These are phyloP conservation scores for Pachymerium ferrugineum DNA, from an alignment of 2,888 invertebrate species.

Conservation along the genomic window DNA sequence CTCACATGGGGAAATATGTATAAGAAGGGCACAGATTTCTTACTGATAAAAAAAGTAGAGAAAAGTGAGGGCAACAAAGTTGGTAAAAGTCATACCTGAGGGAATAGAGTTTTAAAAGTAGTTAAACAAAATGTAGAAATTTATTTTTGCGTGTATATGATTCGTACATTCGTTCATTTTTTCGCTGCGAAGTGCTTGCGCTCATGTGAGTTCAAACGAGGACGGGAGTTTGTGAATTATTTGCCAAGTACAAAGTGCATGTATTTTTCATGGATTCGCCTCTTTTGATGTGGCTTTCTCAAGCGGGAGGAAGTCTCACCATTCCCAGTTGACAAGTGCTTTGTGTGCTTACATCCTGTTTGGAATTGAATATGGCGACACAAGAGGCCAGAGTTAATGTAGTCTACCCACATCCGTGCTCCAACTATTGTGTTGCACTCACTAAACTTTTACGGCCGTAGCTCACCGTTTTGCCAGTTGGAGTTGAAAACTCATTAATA, in stretches of 20 bases:
- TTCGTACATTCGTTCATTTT: no score
- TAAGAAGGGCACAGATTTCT: not conserved
- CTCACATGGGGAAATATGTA: not conserved
- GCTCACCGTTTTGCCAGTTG: constrained; percentile 27
- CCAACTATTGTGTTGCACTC: constrained; percentile 19
- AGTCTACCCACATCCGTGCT: constrained; percentile 24
- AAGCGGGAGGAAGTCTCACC: constrained; percentile 27
- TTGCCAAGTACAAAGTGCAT: constrained; percentile 20
- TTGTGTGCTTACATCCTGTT: constrained; percentile 27
- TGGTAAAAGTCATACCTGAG: no score
- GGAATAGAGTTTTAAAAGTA: no score
- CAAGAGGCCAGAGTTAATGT: constrained; percentile 27
- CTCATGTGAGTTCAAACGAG: no score
- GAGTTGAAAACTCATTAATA: constrained; percentile 22
- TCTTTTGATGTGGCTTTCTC: constrained; percentile 25
- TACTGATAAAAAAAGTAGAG: not conserved
- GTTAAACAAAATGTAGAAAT: no score
- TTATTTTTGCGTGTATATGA: no score
- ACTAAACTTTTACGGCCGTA: constrained; percentile 23
- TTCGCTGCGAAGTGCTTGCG: no score
- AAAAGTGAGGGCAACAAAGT: no score
- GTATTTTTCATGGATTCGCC: constrained; percentile 27
- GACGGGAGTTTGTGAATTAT: not conserved
- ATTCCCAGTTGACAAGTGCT: constrained; percentile 27
- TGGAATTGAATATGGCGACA: constrained; percentile 22